A percentile compares a stretch with the other conserved stretches of the same genome.
These are phyloP conservation scores for Zygothrica quintamaculata DNA, from an alignment of 2,888 invertebrate genomes.

Conservation along the genomic window DNA sequence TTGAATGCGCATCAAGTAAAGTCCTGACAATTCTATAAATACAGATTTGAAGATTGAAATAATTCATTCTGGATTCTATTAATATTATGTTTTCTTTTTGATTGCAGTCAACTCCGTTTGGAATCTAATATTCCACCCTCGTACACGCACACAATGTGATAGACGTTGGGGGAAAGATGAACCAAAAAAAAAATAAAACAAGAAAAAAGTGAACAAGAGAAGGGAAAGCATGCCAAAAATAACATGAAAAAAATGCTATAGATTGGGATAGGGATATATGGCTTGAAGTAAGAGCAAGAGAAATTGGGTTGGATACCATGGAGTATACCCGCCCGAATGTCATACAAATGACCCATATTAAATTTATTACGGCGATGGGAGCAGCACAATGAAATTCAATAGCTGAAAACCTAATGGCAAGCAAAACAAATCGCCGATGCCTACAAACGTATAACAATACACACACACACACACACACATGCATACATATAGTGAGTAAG, in stretches of 20 bases:
- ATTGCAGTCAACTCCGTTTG: not conserved
- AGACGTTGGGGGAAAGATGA: conserved; percentile 46
- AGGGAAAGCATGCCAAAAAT: not conserved
- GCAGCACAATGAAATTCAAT: conserved; percentile 78
- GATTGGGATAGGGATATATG: conserved; percentile 8
- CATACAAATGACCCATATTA: conserved; percentile 81
- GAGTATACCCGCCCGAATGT: conserved; percentile 61
- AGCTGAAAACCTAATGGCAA: conserved; percentile 73
- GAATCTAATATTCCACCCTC: conserved; percentile 35
- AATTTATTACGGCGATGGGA: conserved; percentile 75
- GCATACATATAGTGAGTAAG: conserved; percentile 1
- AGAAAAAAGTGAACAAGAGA: conserved; percentile 23
- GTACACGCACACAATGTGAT: conserved; percentile 32
- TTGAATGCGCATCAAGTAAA: not conserved
- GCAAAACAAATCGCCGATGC: conserved; percentile 74
- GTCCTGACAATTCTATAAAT: not conserved
- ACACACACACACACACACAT: not conserved
- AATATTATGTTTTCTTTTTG: conserved; percentile 1
- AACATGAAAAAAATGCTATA: not conserved
- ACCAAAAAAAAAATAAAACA: conserved; percentile 21
- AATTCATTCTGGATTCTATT: no score
- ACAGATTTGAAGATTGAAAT: no score
- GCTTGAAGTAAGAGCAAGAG: no score
- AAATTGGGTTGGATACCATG: conserved; percentile 5
- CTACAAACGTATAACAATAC: conserved; percentile 38